A percentile compares a stretch with the other conserved stretches of the same genome.
Evolutionary conservation across 2,888 invertebrate genomes (phyloP).

Genomic region (Hyposoter dolosus): DNA sequence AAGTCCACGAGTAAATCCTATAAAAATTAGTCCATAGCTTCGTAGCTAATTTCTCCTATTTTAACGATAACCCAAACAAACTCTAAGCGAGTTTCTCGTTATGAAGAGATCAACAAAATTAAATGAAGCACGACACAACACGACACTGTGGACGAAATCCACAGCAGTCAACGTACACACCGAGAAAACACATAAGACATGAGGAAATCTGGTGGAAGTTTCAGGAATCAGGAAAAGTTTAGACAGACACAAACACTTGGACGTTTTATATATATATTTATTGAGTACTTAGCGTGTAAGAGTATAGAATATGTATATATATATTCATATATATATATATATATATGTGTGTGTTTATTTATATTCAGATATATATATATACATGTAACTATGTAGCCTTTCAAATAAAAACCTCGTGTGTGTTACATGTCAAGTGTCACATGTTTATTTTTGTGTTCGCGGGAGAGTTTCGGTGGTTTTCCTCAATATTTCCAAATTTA

Average conservation of each 20-base stretch:
- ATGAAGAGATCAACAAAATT: too few relatives aligned
- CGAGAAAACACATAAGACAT: not conserved
- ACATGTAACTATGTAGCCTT: constrained; percentile 74
- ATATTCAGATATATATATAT: constrained; percentile 74
- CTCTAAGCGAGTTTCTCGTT: too few relatives aligned
- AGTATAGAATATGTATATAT: constrained; percentile 84
- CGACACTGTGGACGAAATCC: too few relatives aligned
- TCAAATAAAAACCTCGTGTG: constrained; percentile 79
- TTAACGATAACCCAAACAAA: too few relatives aligned
- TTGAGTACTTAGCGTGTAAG: constrained; percentile 85
- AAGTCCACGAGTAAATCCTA: too few relatives aligned
- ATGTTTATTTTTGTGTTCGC: constrained; percentile 71
- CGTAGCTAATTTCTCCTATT: too few relatives aligned
- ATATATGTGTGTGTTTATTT: constrained; percentile 74
- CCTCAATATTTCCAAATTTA: constrained; percentile 47
- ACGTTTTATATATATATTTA: constrained; percentile 85
- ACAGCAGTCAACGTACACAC: not conserved
- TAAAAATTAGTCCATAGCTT: too few relatives aligned
- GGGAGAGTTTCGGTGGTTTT: constrained; percentile 27
- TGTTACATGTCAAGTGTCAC: constrained; percentile 71
- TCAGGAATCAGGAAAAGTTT: constrained; percentile 65
- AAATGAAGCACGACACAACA: too few relatives aligned
- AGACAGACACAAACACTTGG: constrained; percentile 84
- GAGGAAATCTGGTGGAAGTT: not conserved
- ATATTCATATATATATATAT: constrained; percentile 72